These are phyloP conservation scores for Patella caerulea DNA, from an alignment of 2,888 invertebrate genomes.

Conservation along the genomic window DNA sequence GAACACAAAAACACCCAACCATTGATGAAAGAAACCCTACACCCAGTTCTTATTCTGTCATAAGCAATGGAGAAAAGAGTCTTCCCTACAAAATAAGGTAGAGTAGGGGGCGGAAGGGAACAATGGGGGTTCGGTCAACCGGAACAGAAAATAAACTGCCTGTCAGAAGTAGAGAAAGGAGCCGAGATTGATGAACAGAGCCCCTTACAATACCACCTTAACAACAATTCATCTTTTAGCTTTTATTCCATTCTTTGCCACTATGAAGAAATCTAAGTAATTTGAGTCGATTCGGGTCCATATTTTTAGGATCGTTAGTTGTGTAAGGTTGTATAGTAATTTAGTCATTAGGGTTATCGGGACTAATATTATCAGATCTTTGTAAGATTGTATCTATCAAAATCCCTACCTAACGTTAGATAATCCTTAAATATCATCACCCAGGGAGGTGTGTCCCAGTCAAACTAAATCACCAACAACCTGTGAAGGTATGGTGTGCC, in stretches of 20 bases:
- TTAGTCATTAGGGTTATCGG: background rate
- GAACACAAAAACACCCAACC: too few species aligned
- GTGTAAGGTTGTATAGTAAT: constrained; percentile 5
- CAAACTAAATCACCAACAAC: too few species aligned
- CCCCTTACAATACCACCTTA: background rate
- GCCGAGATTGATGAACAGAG: constrained; percentile 9
- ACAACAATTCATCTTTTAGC: background rate
- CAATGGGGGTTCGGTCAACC: background rate
- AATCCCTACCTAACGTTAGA: background rate
- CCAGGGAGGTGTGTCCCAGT: too few species aligned
- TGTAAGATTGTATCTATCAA: background rate
- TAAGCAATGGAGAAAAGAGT: background rate
- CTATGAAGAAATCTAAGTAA: constrained; percentile 5
- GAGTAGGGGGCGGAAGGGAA: constrained; percentile 4
- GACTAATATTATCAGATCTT: background rate
- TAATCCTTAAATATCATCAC: too few species aligned
- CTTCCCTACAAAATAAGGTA: background rate
- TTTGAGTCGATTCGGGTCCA: background rate
- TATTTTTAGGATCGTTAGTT: constrained; percentile 9
- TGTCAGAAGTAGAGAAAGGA: background rate
- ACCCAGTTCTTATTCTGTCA: constrained; percentile 9
- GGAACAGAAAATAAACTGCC: constrained; percentile 5
- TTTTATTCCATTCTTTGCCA: background rate
- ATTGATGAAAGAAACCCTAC: constrained; percentile 2
- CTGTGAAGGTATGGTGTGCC: too few species aligned